phyloP scores from a whole-genome alignment of 37 sponge, comb jelly and placozoan species.

The Mnemiopsis leidyi region DNA sequence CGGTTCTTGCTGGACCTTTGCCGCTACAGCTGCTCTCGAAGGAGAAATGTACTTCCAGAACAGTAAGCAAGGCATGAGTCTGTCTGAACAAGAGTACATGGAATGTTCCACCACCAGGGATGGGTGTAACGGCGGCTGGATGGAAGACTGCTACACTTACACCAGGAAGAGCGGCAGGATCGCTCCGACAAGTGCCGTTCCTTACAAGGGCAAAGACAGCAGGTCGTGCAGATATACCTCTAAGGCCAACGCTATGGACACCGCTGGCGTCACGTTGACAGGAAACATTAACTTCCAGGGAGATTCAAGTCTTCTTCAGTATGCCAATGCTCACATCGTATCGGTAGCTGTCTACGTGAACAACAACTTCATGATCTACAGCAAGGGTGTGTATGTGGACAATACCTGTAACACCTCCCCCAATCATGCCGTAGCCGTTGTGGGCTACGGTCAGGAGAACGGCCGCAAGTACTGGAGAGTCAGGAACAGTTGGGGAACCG shows the following conservation, averaged over 20 bases:
- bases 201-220: neutral
- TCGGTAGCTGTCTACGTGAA: conserved; percentile 2
- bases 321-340: neutral
- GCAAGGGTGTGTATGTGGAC: neutral
- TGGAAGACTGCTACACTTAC: conserved; percentile 54
- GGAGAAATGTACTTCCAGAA: conserved; percentile 46
- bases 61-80: neutral
- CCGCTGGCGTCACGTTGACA: neutral
- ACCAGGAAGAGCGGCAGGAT: conserved; percentile 41
- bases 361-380: conserved; percentile 9
- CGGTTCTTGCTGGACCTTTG: conserved; percentile 47
- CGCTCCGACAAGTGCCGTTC: neutral
- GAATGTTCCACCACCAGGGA: neutral
- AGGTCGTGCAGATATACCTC: neutral
- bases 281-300: neutral
- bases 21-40: conserved; percentile 47
- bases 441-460: neutral
- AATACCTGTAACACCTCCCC: neutral
- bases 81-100: conserved; percentile 44
- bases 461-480: conserved; percentile 6
- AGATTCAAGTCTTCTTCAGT: conserved; percentile 21
- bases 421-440: conserved; percentile 30
- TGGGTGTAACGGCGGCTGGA: conserved; percentile 10
- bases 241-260: neutral
- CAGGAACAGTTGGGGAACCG: conserved; percentile 57